phyloP scores from a whole-genome alignment of 35 echinoderm and acorn worm species.

The Apostichopus japonicus region DNA sequence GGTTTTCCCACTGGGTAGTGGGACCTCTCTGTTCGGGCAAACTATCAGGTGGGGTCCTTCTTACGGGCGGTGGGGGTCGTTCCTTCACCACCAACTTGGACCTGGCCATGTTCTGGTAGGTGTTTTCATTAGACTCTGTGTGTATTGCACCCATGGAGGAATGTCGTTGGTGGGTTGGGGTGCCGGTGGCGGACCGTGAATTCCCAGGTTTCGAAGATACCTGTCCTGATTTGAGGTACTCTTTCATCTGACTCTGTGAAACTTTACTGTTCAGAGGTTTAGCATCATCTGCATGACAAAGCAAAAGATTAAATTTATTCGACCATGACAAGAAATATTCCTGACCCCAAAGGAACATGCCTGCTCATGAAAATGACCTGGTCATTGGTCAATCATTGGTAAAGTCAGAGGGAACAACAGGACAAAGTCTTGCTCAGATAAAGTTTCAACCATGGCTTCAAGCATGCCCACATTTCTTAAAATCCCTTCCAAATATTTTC shows the following conservation, averaged over 20 bases:
- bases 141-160: conserved; percentile 46
- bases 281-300: not conserved
- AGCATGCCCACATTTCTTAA: too few relatives aligned
- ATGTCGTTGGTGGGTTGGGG: conserved; percentile 60
- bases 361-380: too few relatives aligned
- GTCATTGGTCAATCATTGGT: too few relatives aligned
- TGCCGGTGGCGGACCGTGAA: conserved; percentile 33
- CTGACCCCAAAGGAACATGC: too few relatives aligned
- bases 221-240: conserved; percentile 6
- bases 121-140: not conserved
- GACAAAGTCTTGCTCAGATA: too few relatives aligned
- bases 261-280: not conserved
- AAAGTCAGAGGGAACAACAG: too few relatives aligned
- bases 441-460: too few relatives aligned
- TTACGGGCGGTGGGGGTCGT: conserved; percentile 71
- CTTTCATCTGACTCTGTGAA: not conserved
- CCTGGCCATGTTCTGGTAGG: conserved; percentile 70
- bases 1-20: conserved; percentile 37
- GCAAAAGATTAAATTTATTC: too few relatives aligned
- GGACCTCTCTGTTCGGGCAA: conserved; percentile 42
- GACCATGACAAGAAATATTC: too few relatives aligned
- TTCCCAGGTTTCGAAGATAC: not conserved
- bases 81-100: conserved; percentile 42
- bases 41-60: conserved; percentile 64
- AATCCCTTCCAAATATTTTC: too few relatives aligned